These are phyloP conservation scores for Germaria angustata DNA, from an alignment of 2,888 invertebrate genomes.

Conservation along the genomic window DNA sequence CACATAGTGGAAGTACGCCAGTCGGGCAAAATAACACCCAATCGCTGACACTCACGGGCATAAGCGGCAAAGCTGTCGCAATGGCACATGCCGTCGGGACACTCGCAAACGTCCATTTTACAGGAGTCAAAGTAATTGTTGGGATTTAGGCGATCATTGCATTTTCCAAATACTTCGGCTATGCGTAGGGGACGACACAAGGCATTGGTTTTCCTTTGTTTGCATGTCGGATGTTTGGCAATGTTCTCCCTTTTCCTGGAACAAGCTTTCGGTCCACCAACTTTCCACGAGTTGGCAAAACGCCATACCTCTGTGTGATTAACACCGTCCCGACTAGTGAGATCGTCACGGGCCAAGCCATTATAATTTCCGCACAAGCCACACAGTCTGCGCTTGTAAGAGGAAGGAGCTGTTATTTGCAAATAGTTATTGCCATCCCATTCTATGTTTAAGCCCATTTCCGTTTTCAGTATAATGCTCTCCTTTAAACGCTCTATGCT, in stretches of 20 bases:
- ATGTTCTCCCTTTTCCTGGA: conserved; percentile 82
- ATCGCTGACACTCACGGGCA: conserved; percentile 90
- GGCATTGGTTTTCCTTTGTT: conserved; percentile 81
- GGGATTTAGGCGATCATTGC: conserved; percentile 89
- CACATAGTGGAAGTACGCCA: conserved; percentile 88
- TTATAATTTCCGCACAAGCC: conserved; percentile 98
- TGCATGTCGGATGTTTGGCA: conserved; percentile 81
- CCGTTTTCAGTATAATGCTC: conserved; percentile 85
- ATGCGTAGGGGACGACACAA: conserved; percentile 82
- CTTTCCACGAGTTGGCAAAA: conserved; percentile 95
- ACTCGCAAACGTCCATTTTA: conserved; percentile 92
- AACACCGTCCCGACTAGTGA: conserved; percentile 85
- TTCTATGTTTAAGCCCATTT: conserved; percentile 89
- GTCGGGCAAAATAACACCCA: conserved; percentile 86
- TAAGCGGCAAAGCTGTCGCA: conserved; percentile 95
- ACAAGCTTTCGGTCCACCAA: conserved; percentile 89
- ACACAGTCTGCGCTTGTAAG: conserved; percentile 88
- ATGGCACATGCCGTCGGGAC: conserved; percentile 89
- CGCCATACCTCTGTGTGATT: conserved; percentile 83
- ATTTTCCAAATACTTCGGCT: conserved; percentile 85
- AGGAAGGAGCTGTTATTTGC: conserved; percentile 89
- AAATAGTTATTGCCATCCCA: conserved; percentile 97
- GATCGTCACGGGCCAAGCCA: conserved; percentile 91
- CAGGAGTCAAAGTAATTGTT: conserved; percentile 92
- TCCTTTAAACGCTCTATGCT: conserved; percentile 83